Evolutionary conservation across 2,888 invertebrate genomes (phyloP).

Genomic region (Girardia tigrina): DNA sequence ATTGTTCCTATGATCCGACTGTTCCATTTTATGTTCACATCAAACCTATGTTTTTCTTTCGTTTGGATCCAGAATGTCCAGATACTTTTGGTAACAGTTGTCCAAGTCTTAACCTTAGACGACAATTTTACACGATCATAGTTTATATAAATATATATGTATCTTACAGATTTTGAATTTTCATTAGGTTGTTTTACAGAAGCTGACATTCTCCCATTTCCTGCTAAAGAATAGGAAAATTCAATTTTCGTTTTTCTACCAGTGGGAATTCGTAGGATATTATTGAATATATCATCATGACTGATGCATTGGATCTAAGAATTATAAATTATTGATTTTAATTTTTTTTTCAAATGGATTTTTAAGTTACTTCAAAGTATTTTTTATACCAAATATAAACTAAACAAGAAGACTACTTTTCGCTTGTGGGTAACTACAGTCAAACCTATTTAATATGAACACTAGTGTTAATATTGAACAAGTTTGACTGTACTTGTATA

Average conservation of each 20-base stretch:
- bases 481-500: too few species aligned
- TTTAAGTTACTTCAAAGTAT: too few species aligned
- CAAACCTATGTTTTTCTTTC: neutral
- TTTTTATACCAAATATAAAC: too few species aligned
- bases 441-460: too few species aligned
- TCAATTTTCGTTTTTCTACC: neutral
- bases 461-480: too few species aligned
- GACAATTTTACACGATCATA: neutral
- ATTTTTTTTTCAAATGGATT: too few species aligned
- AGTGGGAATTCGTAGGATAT: neutral
- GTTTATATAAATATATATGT: too few species aligned
- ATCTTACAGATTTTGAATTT: too few species aligned
- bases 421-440: too few species aligned
- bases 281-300: neutral
- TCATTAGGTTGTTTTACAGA: neutral
- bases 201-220: neutral
- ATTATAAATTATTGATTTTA: too few species aligned
- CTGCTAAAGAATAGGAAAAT: neutral
- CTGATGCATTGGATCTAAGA: neutral
- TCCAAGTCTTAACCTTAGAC: neutral
- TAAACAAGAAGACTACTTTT: too few species aligned
- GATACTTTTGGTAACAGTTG: neutral
- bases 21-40: neutral
- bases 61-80: neutral
- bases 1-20: neutral